Conservation (phyloP, 1,140 invertebrate species). For the Ladona fulva region DNA sequence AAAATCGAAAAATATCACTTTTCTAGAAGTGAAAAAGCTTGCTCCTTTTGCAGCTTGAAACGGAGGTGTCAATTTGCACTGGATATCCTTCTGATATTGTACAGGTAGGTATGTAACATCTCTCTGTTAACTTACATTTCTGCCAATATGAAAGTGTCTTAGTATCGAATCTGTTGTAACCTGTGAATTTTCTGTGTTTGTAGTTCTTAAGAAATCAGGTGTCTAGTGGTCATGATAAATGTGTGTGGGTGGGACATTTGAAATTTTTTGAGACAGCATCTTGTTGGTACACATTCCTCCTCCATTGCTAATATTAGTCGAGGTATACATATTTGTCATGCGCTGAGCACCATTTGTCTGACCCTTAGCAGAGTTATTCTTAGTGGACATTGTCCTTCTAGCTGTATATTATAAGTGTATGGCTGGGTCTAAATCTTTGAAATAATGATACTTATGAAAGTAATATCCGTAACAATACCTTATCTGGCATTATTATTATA, state of each 20-base stretch:
- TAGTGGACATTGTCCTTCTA: slow-evolving; percentile 14
- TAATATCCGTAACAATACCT: slow-evolving; percentile 6
- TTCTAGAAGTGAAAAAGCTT: slow-evolving; percentile 9
- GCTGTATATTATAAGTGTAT: slow-evolving; percentile 15
- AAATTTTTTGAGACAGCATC: background rate
- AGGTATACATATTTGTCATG: slow-evolving; percentile 12
- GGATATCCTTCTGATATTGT: slow-evolving; percentile 14
- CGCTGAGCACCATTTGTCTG: slow-evolving; percentile 14
- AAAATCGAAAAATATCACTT: slow-evolving; percentile 12
- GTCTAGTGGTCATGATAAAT: slow-evolving; percentile 2
- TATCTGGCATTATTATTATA: slow-evolving; percentile 10
- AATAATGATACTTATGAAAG: slow-evolving; percentile 11
- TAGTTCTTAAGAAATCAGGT: slow-evolving; percentile 8
- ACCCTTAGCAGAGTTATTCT: slow-evolving; percentile 11
- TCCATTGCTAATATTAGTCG: slow-evolving; percentile 16
- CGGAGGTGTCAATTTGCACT: slow-evolving; percentile 14
- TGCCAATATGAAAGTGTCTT: slow-evolving; percentile 18
- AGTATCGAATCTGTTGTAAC: slow-evolving; percentile 15
- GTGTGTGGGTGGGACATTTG: slow-evolving; percentile 10
- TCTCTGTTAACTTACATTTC: slow-evolving; percentile 14
- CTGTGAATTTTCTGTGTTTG: slow-evolving; percentile 15
- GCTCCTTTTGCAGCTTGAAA: slow-evolving; percentile 7
- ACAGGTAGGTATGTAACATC: slow-evolving; percentile 12
- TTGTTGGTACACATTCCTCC: slow-evolving; percentile 15
- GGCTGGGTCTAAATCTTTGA: slow-evolving; percentile 8